These are phyloP conservation scores for Cinclus cinclus DNA, from an alignment of 2,113 vertebrate genomes.

Conservation along the genomic window DNA sequence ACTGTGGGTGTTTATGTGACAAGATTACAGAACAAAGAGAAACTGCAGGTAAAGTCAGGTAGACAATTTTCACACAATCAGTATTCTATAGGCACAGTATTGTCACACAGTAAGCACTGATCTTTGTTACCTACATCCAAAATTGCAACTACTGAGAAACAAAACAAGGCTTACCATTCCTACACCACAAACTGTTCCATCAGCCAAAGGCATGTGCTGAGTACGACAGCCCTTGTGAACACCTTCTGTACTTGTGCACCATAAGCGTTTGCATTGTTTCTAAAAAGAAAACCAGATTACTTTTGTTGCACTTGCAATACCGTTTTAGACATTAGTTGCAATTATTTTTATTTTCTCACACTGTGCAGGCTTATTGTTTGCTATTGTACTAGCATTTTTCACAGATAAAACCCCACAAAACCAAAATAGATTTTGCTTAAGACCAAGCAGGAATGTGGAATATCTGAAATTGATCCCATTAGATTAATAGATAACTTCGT, in stretches of 20 bases:
- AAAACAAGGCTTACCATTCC: constrained; percentile 85
- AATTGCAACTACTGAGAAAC: neutral
- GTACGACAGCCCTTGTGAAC: constrained; percentile 92
- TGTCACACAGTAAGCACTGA: neutral
- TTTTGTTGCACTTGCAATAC: neutral
- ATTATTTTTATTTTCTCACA: neutral
- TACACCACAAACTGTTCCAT: constrained; percentile 89
- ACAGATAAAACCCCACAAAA: neutral
- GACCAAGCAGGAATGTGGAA: neutral
- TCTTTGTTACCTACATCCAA: neutral
- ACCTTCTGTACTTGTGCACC: constrained; percentile 92
- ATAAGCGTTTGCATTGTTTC: constrained; percentile 94
- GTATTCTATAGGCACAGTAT: neutral
- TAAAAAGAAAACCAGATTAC: constrained; percentile 42
- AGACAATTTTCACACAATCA: neutral
- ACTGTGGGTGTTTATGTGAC: neutral
- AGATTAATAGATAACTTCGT: neutral
- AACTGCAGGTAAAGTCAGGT: neutral
- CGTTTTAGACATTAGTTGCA: neutral
- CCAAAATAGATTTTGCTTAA: neutral
- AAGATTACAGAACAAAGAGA: neutral
- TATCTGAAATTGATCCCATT: neutral
- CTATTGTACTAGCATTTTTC: neutral
- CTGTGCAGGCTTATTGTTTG: neutral
- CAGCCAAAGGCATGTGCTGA: constrained; percentile 96